phyloP scores from a whole-genome alignment of 2,888 invertebrate genomes.

The Conchocele bisecta region DNA sequence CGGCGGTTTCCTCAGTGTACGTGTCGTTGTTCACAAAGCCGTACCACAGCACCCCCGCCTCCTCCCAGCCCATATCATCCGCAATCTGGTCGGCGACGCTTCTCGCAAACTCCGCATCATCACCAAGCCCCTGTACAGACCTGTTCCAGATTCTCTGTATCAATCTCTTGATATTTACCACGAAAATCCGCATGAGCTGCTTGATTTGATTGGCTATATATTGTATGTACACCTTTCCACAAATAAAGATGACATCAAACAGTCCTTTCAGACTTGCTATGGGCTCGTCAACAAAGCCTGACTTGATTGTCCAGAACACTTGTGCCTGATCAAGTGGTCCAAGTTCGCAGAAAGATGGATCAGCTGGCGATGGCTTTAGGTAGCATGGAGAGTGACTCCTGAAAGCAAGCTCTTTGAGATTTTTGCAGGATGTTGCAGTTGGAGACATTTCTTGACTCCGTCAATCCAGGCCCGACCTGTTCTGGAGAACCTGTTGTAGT shows the following conservation, averaged over 20 bases:
- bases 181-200: too few species aligned
- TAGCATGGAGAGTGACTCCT: slow-evolving; percentile 33
- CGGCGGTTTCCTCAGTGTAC: neutral
- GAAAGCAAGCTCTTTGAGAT: slow-evolving; percentile 27
- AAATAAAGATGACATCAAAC: neutral
- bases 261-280: neutral
- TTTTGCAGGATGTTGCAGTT: slow-evolving; percentile 31
- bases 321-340: slow-evolving; percentile 1
- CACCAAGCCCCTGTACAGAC: too few species aligned
- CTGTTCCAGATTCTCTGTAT: too few species aligned
- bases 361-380: slow-evolving; percentile 4
- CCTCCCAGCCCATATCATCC: neutral
- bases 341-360: slow-evolving; percentile 30
- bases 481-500: slow-evolving; percentile 13
- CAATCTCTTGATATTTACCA: too few species aligned
- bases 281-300: neutral
- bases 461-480: slow-evolving; percentile 40
- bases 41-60: slow-evolving; percentile 8
- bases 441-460: slow-evolving; percentile 43
- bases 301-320: slow-evolving; percentile 25
- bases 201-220: neutral
- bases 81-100: neutral
- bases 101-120: neutral
- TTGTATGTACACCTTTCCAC: neutral
- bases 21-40: neutral